Conservation (phyloP, 2,888 invertebrate species). For the Patella pellucida region DNA sequence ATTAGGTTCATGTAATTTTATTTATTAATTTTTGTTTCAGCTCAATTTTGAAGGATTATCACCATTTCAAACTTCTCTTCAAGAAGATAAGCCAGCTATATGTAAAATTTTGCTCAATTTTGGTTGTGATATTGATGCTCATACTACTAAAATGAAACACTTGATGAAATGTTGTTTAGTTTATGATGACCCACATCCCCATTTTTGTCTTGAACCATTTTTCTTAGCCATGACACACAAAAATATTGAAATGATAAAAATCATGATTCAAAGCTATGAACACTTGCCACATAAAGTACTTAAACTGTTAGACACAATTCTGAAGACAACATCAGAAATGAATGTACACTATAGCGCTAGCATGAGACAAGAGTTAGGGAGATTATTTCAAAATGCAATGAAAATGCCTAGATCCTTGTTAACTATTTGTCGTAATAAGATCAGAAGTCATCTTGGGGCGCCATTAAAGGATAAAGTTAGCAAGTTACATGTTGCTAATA, state of each 20-base stretch:
- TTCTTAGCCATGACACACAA: conserved; percentile 64
- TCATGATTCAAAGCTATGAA: conserved; percentile 59
- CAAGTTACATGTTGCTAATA: conserved; percentile 54
- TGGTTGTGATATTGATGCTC: conserved; percentile 65
- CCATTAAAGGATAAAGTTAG: conserved; percentile 50
- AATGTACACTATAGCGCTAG: conserved; percentile 48
- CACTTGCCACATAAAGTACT: conserved; percentile 51
- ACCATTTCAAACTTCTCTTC: conserved; percentile 60
- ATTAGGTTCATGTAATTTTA: neutral
- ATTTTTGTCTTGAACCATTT: conserved; percentile 66
- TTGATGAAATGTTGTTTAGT: conserved; percentile 57
- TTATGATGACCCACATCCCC: conserved; percentile 66
- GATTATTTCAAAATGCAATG: conserved; percentile 49
- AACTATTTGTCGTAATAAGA: conserved; percentile 55
- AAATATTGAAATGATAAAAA: conserved; percentile 57
- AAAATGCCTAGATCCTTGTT: conserved; percentile 53
- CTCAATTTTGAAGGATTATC: conserved; percentile 59
- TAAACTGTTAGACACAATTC: conserved; percentile 51
- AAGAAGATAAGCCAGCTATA: conserved; percentile 53
- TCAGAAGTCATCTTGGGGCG: conserved; percentile 52
- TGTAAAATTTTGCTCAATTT: conserved; percentile 56
- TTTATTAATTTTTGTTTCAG: conserved; percentile 45
- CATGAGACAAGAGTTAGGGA: conserved; percentile 49
- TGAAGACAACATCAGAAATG: conserved; percentile 53
- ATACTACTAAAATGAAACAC: conserved; percentile 43